These are phyloP conservation scores for Castor canadensis DNA, from an alignment of 2,113 vertebrate genomes.

Conservation along the genomic window DNA sequence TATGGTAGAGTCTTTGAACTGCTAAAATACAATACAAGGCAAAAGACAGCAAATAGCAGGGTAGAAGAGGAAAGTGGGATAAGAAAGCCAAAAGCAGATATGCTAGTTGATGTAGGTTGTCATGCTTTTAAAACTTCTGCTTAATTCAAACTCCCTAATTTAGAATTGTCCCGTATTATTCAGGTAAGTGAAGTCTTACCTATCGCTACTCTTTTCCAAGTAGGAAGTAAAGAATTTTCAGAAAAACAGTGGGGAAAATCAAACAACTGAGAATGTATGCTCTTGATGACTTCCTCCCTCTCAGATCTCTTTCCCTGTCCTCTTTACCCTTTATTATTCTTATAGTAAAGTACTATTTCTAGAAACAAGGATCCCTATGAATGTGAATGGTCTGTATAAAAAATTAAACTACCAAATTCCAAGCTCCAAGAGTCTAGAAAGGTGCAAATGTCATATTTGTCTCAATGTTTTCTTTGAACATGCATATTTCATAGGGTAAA, in stretches of 20 bases:
- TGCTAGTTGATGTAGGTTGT: not conserved
- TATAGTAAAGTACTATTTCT: not conserved
- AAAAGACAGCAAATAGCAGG: not conserved
- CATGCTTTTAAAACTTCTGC: not conserved
- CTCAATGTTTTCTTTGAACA: slow-evolving; percentile 65
- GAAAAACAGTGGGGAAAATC: not conserved
- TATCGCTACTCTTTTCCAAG: not conserved
- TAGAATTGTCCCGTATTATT: not conserved
- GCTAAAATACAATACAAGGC: not conserved
- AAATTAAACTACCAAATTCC: slow-evolving; percentile 46
- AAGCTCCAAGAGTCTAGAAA: slow-evolving; percentile 31
- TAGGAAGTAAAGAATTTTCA: not conserved
- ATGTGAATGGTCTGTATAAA: not conserved
- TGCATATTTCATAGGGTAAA: slow-evolving; percentile 52
- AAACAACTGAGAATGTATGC: not conserved
- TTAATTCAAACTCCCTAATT: not conserved
- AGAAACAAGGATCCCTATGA: slow-evolving; percentile 21
- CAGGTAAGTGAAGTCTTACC: not conserved
- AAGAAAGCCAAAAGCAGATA: not conserved
- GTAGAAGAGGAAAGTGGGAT: not conserved
- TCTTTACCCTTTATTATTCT: not conserved
- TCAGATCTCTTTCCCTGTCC: not conserved
- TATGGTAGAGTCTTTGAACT: not conserved
- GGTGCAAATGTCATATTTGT: slow-evolving; percentile 33
- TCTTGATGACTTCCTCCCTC: not conserved